Conservation (phyloP, 2,797 vertebrate genomes). For the Tokudaia muenninki region DNA sequence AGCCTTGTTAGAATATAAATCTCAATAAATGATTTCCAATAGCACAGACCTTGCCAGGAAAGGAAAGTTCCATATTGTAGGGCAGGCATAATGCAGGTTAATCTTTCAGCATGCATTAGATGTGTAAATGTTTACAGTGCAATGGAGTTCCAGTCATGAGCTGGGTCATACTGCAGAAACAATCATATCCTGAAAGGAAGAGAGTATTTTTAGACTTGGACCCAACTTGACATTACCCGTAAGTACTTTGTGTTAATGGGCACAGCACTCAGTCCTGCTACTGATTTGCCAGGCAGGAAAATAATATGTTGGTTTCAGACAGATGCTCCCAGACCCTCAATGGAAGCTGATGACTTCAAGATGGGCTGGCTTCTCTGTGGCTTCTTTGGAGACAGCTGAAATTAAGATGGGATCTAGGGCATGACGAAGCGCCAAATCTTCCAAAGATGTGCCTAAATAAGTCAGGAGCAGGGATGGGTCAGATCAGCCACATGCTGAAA, state of each 20-base stretch:
- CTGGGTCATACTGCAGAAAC: conserved; percentile 29
- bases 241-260: conserved; percentile 60
- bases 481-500: neutral
- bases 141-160: neutral
- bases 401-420: conserved; percentile 69
- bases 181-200: conserved; percentile 26
- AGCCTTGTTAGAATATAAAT: conserved; percentile 73
- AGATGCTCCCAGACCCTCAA: conserved; percentile 8
- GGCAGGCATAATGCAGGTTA: conserved; percentile 65
- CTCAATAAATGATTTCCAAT: conserved; percentile 78
- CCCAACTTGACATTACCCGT: conserved; percentile 55
- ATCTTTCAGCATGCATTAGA: conserved; percentile 73
- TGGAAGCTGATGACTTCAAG: conserved; percentile 73
- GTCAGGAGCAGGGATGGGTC: neutral
- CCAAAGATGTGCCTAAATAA: conserved; percentile 54
- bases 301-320: conserved; percentile 53
- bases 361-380: conserved; percentile 62
- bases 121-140: conserved; percentile 51
- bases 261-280: neutral
- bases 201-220: conserved; percentile 76
- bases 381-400: conserved; percentile 47
- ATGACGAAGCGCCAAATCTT: neutral
- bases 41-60: conserved; percentile 73
- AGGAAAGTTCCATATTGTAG: conserved; percentile 66
- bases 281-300: conserved; percentile 68